A percentile compares a stretch with the other conserved stretches of the same genome.
Evolutionary conservation across 1,140 invertebrate species (phyloP).

Genomic region (Diabrotica undecimpunctata): DNA sequence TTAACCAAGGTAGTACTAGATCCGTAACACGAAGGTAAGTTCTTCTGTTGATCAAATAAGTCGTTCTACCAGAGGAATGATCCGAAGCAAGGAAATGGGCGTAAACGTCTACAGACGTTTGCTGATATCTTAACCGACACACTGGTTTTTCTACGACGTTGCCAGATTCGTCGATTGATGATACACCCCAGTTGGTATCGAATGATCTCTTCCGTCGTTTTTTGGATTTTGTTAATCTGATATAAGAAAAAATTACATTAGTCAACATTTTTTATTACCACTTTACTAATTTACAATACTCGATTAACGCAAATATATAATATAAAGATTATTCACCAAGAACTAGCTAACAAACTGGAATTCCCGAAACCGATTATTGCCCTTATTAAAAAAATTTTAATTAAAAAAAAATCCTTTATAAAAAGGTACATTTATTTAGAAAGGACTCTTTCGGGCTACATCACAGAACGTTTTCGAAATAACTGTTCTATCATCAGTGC

Average conservation of each 20-base stretch:
- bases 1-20: slow-evolving; percentile 75
- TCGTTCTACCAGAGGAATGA: slow-evolving; percentile 86
- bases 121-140: slow-evolving; percentile 84
- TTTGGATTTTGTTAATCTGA: slow-evolving; percentile 39
- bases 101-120: slow-evolving; percentile 85
- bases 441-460: no score
- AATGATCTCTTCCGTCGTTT: slow-evolving; percentile 56
- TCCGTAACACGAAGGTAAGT: slow-evolving; percentile 88
- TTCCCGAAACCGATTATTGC: no score
- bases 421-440: no score
- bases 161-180: slow-evolving; percentile 53
- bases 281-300: no score
- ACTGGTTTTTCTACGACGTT: slow-evolving; percentile 57
- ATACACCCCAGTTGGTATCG: slow-evolving; percentile 54
- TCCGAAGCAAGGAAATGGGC: slow-evolving; percentile 85
- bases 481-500: no score
- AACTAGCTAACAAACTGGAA: no score
- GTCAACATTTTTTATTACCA: background rate
- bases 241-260: background rate
- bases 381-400: no score
- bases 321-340: no score
- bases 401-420: no score
- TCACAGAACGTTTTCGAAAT: no score
- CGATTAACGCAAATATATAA: no score
- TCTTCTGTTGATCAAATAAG: slow-evolving; percentile 82